Conservation (phyloP, 2,113 vertebrate genomes). For the Xiphophorus maculatus region DNA sequence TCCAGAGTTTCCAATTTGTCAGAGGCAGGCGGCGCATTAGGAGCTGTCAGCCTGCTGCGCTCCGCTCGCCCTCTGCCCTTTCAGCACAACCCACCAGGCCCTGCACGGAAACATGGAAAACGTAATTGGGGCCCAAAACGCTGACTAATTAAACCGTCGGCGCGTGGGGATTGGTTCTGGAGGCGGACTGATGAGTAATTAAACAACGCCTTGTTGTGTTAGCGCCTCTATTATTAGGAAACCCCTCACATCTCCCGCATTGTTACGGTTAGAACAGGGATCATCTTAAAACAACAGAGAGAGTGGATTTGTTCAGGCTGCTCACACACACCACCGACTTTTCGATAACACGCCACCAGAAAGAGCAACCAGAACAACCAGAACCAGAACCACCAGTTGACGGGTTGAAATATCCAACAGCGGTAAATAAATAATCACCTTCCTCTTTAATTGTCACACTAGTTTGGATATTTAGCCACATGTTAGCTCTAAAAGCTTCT, state of each 20-base stretch:
- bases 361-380: neutral
- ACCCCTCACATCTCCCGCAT: conserved; percentile 4
- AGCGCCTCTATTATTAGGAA: conserved; percentile 6
- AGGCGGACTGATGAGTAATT: conserved; percentile 33
- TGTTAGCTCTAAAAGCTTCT: no score
- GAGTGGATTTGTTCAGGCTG: neutral
- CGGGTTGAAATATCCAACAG: no score
- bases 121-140: conserved; percentile 56
- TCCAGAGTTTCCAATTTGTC: conserved; percentile 73
- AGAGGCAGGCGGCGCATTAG: conserved; percentile 62
- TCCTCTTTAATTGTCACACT: no score
- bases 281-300: neutral
- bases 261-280: neutral
- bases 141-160: conserved; percentile 37
- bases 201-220: conserved; percentile 1
- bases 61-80: conserved; percentile 66
- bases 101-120: conserved; percentile 49
- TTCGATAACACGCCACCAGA: neutral
- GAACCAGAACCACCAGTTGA: neutral
- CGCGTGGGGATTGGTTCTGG: neutral
- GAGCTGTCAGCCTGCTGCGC: conserved; percentile 61
- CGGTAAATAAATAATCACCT: no score
- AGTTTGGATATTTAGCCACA: no score
- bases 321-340: neutral
- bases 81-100: conserved; percentile 36